Percentiles rank a stretch among this genome's conserved stretches.
These are phyloP conservation scores for Chrysopa pallens DNA, from an alignment of 1,140 invertebrate genomes.

Conservation along the genomic window DNA sequence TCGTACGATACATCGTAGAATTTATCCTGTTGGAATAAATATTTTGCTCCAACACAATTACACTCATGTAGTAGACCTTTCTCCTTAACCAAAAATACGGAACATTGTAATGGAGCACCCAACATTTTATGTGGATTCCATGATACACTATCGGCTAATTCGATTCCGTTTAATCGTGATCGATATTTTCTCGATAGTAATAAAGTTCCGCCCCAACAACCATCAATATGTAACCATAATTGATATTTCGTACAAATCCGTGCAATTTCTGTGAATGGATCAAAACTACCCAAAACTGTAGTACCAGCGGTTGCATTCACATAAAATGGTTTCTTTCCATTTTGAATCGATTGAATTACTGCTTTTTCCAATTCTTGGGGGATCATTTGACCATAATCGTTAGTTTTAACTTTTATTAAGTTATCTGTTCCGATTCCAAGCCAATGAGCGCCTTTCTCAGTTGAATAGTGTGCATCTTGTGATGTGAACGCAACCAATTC, in stretches of 20 bases:
- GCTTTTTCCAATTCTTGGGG: constrained; percentile 31
- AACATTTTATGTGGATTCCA: constrained; percentile 94
- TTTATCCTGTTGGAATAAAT: constrained; percentile 86
- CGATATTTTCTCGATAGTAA: constrained; percentile 14
- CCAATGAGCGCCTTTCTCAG: constrained; percentile 61
- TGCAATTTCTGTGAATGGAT: constrained; percentile 56
- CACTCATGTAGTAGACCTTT: constrained; percentile 46
- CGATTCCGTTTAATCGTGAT: constrained; percentile 11
- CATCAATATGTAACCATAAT: constrained; percentile 55
- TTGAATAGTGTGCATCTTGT: constrained; percentile 79
- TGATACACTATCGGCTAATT: constrained; percentile 51
- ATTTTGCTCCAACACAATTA: constrained; percentile 63
- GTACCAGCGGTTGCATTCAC: constrained; percentile 59
- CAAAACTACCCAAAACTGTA: constrained; percentile 68
- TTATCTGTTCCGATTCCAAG: constrained; percentile 65
- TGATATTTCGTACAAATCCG: constrained; percentile 38
- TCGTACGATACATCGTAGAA: constrained; percentile 82
- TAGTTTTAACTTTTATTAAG: constrained; percentile 45
- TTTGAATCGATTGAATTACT: constrained; percentile 25
- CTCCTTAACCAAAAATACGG: constrained; percentile 52
- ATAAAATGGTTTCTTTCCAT: constrained; percentile 38
- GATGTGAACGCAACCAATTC: constrained; percentile 51
- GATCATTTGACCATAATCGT: constrained; percentile 45
- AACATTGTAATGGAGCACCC: constrained; percentile 76
- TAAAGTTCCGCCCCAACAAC: background rate